Evolutionary conservation across 2,888 invertebrate species (phyloP).

Genomic region (Standfussiana lucernea): DNA sequence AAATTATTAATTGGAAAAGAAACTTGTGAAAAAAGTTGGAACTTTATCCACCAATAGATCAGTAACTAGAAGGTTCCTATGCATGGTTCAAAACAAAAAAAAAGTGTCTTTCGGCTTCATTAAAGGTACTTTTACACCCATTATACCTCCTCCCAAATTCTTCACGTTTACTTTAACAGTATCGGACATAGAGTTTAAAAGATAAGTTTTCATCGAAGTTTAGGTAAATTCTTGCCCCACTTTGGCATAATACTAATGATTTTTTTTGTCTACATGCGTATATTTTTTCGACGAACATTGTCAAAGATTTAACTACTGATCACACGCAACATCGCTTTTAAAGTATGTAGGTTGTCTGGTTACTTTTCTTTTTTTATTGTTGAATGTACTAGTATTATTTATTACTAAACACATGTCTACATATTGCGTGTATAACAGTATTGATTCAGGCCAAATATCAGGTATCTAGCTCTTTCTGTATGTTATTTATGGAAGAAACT

Average conservation of each 20-base stretch:
- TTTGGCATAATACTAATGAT: neutral
- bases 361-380: constrained; percentile 1
- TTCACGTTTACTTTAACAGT: neutral
- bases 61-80: too few relatives aligned
- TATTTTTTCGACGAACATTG: constrained; percentile 5
- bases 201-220: neutral
- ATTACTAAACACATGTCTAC: constrained; percentile 42
- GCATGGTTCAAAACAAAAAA: too few relatives aligned
- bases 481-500: constrained; percentile 57
- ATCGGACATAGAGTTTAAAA: neutral
- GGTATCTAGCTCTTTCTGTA: constrained; percentile 43
- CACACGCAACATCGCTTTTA: constrained; percentile 20
- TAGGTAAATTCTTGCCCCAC: neutral
- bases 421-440: constrained; percentile 57
- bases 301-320: neutral
- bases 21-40: too few relatives aligned
- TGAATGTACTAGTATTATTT: constrained; percentile 40
- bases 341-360: neutral
- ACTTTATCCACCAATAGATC: too few relatives aligned
- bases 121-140: too few relatives aligned
- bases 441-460: constrained; percentile 53
- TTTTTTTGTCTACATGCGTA: constrained; percentile 1
- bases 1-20: too few relatives aligned
- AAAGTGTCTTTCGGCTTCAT: too few relatives aligned
- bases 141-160: too few relatives aligned